phyloP scores from a whole-genome alignment of 2,113 vertebrate genomes.

The Leptosomus discolor region DNA sequence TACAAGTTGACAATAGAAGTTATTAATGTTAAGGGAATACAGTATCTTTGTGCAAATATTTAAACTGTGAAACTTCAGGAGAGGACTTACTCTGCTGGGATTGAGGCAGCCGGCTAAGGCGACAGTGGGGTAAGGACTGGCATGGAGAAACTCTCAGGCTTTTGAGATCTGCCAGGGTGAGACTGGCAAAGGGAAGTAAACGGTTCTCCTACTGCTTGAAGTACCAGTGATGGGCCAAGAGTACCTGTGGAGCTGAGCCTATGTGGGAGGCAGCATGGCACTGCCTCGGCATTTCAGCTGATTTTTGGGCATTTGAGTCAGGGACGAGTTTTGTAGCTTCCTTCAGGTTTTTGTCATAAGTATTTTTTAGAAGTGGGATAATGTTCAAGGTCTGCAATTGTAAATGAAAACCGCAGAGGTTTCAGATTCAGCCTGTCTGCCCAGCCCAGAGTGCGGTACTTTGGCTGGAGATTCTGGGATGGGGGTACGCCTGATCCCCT shows the following conservation, averaged over 20 bases:
- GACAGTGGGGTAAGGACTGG: neutral
- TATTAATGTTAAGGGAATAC: neutral
- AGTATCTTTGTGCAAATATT: neutral
- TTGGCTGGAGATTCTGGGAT: neutral
- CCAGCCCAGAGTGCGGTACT: fast-evolving
- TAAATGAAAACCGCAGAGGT: neutral
- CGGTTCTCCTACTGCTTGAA: neutral
- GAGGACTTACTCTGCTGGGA: neutral
- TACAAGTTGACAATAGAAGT: neutral
- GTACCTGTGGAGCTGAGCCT: neutral
- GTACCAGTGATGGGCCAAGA: fast-evolving
- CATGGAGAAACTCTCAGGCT: neutral
- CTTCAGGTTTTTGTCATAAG: neutral
- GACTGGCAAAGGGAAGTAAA: no score
- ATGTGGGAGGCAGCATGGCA: fast-evolving
- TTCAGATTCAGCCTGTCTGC: neutral
- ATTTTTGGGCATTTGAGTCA: no score
- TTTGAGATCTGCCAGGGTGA: neutral
- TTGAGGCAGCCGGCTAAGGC: neutral
- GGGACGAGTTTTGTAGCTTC: neutral
- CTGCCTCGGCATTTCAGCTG: neutral
- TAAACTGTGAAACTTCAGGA: neutral
- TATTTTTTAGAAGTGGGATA: neutral
- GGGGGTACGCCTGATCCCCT: neutral
- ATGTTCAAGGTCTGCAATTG: neutral